Percentiles rank a stretch among this genome's conserved stretches.
Conservation (phyloP, 1,140 invertebrate species). For the Temnothorax curvispinosus region DNA sequence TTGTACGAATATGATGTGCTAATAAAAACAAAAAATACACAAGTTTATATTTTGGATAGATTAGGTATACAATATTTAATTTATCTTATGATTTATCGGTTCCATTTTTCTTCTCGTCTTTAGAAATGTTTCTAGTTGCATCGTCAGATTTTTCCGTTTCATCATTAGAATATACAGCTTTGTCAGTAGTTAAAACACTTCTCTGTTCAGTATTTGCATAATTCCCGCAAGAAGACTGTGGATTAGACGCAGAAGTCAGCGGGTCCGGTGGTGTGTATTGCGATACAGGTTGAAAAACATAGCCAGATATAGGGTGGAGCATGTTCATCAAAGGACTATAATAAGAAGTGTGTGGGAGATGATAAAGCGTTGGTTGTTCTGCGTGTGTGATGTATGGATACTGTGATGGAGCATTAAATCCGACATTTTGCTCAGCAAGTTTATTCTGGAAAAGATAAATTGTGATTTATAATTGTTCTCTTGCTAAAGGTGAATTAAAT, state of each 20-base stretch:
- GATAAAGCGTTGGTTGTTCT: background rate
- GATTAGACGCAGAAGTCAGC: background rate
- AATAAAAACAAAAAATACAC: background rate
- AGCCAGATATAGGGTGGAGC: conserved; percentile 30
- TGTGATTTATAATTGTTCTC: background rate
- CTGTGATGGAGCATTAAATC: background rate
- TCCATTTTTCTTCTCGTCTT: conserved; percentile 4
- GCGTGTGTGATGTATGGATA: background rate
- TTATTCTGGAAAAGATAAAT: conserved; percentile 26
- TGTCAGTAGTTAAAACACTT: background rate
- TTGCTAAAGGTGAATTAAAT: background rate
- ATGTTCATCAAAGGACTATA: background rate
- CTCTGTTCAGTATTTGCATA: conserved; percentile 18
- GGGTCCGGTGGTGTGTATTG: background rate
- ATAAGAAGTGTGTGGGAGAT: no score
- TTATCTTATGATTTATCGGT: conserved; percentile 1
- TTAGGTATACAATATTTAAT: background rate
- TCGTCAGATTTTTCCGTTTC: background rate
- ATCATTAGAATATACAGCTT: conserved; percentile 25
- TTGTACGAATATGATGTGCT: background rate
- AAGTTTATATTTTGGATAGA: background rate
- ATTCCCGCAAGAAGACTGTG: background rate
- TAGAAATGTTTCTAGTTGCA: background rate
- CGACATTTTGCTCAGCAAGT: background rate
- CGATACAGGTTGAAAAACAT: conserved; percentile 9